A percentile compares a stretch with the other conserved stretches of the same genome.
phyloP scores from a whole-genome alignment of 2,888 invertebrate species.

The Notodromas monacha region DNA sequence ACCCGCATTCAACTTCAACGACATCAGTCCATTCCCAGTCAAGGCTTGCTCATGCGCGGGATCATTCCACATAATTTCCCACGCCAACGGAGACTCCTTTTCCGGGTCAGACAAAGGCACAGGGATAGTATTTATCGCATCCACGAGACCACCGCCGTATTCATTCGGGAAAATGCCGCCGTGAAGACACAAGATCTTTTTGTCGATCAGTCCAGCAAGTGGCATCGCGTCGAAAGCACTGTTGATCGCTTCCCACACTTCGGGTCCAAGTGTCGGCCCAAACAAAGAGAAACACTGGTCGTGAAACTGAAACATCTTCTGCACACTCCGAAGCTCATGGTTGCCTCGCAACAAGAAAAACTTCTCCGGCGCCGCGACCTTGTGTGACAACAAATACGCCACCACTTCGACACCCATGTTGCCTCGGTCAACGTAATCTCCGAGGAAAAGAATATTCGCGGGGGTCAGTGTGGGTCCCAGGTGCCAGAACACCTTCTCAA shows the following conservation, averaged over 20 bases:
- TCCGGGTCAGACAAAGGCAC: constrained; percentile 29
- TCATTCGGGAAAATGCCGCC: constrained; percentile 39
- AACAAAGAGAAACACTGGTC: constrained; percentile 33
- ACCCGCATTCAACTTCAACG: constrained; percentile 17
- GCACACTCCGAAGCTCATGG: constrained; percentile 37
- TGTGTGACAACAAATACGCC: constrained; percentile 32
- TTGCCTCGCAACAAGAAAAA: constrained; percentile 33
- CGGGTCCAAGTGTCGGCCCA: constrained; percentile 26
- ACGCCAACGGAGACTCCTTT: constrained; percentile 31
- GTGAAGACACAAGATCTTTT: constrained; percentile 40
- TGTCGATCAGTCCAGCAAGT: constrained; percentile 35
- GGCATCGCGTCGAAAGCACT: constrained; percentile 35
- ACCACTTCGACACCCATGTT: constrained; percentile 28
- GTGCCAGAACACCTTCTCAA: constrained; percentile 34
- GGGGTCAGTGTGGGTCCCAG: constrained; percentile 29
- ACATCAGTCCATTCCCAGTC: constrained; percentile 7
- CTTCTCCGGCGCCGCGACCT: constrained; percentile 28
- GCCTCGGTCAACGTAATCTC: constrained; percentile 43
- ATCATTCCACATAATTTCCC: constrained; percentile 49
- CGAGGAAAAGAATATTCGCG: constrained; percentile 30
- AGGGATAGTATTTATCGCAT: constrained; percentile 30
- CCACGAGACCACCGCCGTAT: constrained; percentile 24
- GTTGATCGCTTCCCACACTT: constrained; percentile 34
- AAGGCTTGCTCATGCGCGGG: constrained; percentile 21
- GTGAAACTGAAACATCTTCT: constrained; percentile 35